Base-by-base conservation (phyloP, 2,797 vertebrate species). In the Acomys russatus region DNA sequence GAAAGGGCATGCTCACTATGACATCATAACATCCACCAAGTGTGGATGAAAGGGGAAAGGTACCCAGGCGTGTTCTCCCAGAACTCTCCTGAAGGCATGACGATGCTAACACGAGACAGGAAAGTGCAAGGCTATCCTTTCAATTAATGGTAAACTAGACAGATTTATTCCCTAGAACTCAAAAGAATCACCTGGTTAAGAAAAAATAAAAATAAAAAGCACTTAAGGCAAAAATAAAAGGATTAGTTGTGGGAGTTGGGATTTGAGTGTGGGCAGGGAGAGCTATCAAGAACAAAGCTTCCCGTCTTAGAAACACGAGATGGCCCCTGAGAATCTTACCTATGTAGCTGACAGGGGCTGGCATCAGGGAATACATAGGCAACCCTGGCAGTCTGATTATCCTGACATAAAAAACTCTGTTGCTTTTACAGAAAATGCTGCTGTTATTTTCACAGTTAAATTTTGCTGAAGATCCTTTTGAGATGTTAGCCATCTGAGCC, bases 181-280 rank as follows among this genome's bases (percentile, higher is more conserved):
- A 93, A 44, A 59, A 44, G 30, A 10, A 79, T 61, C 2, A 33
- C 38, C 54, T 92, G 90, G n/a, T 77, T 90, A 71, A 79, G 83
- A 97, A 96, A 59, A 59, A 59, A 59, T 59, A 59, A 17, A 73
- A 28, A 8, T 2, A 77, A 77, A 70, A 59, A 64, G 23, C 61
- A 95, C 71, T 83, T 91, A 96, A 96, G 95, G 38, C 59, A 76
- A 68, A 71, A 91, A 63, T 70, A 80, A 80, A 92, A 64, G 49
- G 79, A 93, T 96, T 95, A 54, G 73, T 90, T 93, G 54, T 30
- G 84, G 80, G 94, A 82, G 35, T 4, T 92, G 92, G 90, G 80
- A 97, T 96, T 96, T 97, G 28, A 93, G 63, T 92, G 6, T 90
- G n/a, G 96, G 82, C 51, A 92, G 96, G 82, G 44, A 92, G 35